A percentile compares a stretch with the other conserved stretches of the same genome.
Evolutionary conservation across 2,888 invertebrate species (phyloP).

Genomic region (Mesorhabditis sp.): DNA sequence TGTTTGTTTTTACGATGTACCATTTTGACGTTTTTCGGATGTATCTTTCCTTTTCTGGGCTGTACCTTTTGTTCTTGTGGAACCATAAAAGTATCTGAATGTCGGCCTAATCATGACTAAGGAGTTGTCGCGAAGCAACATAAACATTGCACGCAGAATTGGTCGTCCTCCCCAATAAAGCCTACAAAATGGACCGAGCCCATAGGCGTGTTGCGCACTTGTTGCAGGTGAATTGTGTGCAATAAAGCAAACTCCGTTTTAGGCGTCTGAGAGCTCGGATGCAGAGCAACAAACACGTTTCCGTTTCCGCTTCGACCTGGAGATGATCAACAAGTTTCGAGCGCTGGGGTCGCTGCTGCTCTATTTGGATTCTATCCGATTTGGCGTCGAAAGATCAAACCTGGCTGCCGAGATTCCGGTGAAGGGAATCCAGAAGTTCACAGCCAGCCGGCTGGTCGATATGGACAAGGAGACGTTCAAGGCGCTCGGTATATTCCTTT

Average conservation of each 20-base stretch:
- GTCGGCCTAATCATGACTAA: too few relatives aligned
- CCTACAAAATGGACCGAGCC: not conserved
- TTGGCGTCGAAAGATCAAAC: constrained; percentile 47
- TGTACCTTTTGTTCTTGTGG: too few relatives aligned
- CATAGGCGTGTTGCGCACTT: not conserved
- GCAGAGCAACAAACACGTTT: not conserved
- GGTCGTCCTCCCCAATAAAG: not conserved
- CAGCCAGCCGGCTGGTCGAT: constrained; percentile 36
- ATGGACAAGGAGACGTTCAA: constrained; percentile 58
- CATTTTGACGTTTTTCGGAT: too few relatives aligned
- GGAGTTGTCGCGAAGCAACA: too few relatives aligned
- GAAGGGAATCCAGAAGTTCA: constrained; percentile 30
- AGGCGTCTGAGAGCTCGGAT: not conserved
- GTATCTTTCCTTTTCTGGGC: too few relatives aligned
- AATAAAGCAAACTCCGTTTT: too few relatives aligned
- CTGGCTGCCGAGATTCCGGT: constrained; percentile 34
- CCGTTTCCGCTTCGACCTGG: constrained; percentile 3
- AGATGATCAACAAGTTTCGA: constrained; percentile 29
- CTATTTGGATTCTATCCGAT: constrained; percentile 44
- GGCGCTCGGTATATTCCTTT: constrained; percentile 73
- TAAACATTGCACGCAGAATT: too few relatives aligned
- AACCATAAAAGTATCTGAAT: too few relatives aligned
- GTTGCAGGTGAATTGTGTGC: not conserved
- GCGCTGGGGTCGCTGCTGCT: constrained; percentile 50
- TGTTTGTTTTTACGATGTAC: too few relatives aligned